These are phyloP conservation scores for Odontothrips loti DNA, from an alignment of 2,888 invertebrate species.

Conservation along the genomic window DNA sequence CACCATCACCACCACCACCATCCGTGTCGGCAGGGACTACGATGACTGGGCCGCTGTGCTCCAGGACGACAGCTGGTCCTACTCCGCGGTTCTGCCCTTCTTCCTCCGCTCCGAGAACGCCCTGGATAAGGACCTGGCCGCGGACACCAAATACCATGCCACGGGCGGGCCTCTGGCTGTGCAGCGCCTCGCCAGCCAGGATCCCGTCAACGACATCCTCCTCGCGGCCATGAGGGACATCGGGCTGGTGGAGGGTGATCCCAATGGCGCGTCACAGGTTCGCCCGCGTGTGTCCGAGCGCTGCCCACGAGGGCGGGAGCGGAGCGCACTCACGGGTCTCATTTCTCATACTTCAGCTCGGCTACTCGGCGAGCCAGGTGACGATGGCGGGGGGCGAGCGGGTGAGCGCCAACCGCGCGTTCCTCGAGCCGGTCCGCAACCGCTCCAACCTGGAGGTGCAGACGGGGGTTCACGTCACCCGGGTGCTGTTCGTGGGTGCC, in stretches of 20 bases:
- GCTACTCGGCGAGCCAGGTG: no score
- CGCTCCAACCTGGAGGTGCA: slow-evolving; percentile 45
- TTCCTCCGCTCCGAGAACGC: background rate
- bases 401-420: slow-evolving; percentile 29
- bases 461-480: slow-evolving; percentile 41
- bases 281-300: no score
- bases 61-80: background rate
- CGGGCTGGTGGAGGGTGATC: background rate
- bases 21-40: background rate
- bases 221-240: background rate
- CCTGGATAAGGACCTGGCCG: background rate
- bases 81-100: background rate
- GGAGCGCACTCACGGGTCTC: no score
- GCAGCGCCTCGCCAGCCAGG: background rate
- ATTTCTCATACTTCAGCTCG: no score
- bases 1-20: background rate
- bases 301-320: no score
- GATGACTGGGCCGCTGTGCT: background rate
- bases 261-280: background rate
- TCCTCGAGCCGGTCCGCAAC: slow-evolving; percentile 42
- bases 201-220: background rate
- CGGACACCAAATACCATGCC: background rate
- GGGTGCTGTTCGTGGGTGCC: slow-evolving; percentile 38
- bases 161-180: background rate
- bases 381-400: background rate